phyloP scores from a whole-genome alignment of 2,888 invertebrate species.

The Nematopogon swammerdamellus region DNA sequence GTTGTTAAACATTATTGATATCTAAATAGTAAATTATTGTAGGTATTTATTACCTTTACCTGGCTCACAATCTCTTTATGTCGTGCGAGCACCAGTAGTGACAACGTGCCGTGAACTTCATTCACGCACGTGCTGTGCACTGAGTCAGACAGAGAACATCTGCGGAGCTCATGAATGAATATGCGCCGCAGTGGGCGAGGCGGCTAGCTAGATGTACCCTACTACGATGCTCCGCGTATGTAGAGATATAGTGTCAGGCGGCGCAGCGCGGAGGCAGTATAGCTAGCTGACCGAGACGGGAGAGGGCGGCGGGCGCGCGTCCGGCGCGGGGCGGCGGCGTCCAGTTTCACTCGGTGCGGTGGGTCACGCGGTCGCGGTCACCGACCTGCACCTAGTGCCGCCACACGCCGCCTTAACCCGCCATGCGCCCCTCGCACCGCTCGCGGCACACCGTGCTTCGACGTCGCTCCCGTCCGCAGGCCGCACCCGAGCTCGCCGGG shows the following conservation, averaged over 20 bases:
- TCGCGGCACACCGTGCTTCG: conserved; percentile 7
- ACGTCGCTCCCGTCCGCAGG: conserved; percentile 30
- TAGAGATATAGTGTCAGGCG: too few relatives aligned
- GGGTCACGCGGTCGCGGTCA: conserved; percentile 1
- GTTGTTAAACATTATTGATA: too few relatives aligned
- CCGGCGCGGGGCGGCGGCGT: conserved; percentile 18
- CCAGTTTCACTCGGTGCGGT: neutral
- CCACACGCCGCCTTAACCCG: conserved; percentile 49
- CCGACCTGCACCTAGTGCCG: conserved; percentile 17
- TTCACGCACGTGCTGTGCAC: too few relatives aligned
- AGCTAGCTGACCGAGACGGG: conserved; percentile 21
- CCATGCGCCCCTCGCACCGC: conserved; percentile 20
- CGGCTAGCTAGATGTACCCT: too few relatives aligned
- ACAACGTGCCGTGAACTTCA: too few relatives aligned
- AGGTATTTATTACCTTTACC: too few relatives aligned
- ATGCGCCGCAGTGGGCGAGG: too few relatives aligned
- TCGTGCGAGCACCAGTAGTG: too few relatives aligned
- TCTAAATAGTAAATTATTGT: too few relatives aligned
- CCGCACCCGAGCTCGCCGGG: conserved; percentile 37
- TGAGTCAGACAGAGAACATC: too few relatives aligned
- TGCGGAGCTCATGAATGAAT: neutral
- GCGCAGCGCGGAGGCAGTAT: neutral
- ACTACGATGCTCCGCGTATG: too few relatives aligned
- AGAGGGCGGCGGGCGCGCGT: conserved; percentile 22
- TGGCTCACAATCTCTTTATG: too few relatives aligned